Conservation (phyloP, 1,140 invertebrate genomes). For the Marisa cornuarietis region DNA sequence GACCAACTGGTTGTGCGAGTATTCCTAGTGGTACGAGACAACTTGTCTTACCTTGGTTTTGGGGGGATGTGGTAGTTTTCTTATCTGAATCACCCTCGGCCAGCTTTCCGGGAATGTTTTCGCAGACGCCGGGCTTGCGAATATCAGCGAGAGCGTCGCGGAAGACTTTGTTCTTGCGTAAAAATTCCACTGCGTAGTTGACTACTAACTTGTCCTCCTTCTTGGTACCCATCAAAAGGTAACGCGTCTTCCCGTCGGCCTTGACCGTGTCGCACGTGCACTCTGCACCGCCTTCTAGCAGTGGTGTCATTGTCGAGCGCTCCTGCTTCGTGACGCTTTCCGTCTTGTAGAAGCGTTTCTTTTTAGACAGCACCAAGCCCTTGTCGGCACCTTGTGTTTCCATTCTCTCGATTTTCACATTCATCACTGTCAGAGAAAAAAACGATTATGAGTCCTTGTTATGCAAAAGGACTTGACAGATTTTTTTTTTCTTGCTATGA, state of each 20-base stretch:
- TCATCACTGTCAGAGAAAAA: slow-evolving; percentile 61
- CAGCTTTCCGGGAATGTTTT: slow-evolving; percentile 26
- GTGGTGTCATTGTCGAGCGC: slow-evolving; percentile 56
- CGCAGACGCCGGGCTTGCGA: slow-evolving; percentile 31
- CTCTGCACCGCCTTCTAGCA: slow-evolving; percentile 61
- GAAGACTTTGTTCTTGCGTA: slow-evolving; percentile 36
- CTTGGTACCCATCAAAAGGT: slow-evolving; percentile 69
- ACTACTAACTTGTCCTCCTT: slow-evolving; percentile 59
- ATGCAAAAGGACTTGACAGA: neutral
- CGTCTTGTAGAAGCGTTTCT: slow-evolving; percentile 65
- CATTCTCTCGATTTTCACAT: slow-evolving; percentile 45
- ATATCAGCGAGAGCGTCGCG: slow-evolving; percentile 31
- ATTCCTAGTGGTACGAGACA: too few relatives aligned
- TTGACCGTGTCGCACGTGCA: slow-evolving; percentile 63
- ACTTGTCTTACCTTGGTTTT: too few relatives aligned
- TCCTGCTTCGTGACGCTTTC: slow-evolving; percentile 55
- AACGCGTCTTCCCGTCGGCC: slow-evolving; percentile 49
- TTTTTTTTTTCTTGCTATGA: neutral
- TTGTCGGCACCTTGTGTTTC: slow-evolving; percentile 62
- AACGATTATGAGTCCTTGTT: neutral
- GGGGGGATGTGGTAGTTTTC: neutral
- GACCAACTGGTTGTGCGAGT: too few relatives aligned
- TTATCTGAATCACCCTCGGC: slow-evolving; percentile 11
- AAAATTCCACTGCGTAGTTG: slow-evolving; percentile 38
- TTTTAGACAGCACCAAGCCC: slow-evolving; percentile 63